Percentiles rank a stretch among this genome's conserved stretches.
Evolutionary conservation across 2,113 vertebrate species (phyloP).

Genomic region (Rhinoptilus africanus): DNA sequence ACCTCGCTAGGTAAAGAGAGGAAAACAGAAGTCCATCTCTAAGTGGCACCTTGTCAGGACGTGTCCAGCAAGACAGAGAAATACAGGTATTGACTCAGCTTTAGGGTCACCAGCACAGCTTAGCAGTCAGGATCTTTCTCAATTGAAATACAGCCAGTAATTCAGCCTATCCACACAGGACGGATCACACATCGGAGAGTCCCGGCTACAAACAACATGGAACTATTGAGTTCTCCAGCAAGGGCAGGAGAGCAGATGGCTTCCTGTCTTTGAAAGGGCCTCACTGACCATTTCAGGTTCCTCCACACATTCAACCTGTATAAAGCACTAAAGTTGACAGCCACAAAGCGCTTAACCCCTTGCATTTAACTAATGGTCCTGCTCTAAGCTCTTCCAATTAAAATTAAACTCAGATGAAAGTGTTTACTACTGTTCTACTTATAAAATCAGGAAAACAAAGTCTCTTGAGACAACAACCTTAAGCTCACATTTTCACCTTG

Average conservation of each 20-base stretch:
- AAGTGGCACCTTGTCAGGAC: background rate
- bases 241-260: fast-evolving
- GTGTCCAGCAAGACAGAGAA: background rate
- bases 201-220: background rate
- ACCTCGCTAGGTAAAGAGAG: background rate
- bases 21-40: background rate
- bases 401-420: background rate
- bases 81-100: background rate
- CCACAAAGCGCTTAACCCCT: background rate
- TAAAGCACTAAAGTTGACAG: background rate
- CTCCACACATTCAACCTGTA: background rate
- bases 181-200: fast-evolving
- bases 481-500: background rate
- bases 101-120: background rate
- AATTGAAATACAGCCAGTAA: background rate
- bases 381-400: background rate
- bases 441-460: background rate
- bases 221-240: background rate
- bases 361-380: background rate
- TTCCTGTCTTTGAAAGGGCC: background rate
- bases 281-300: background rate
- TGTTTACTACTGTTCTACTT: background rate
- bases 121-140: background rate
- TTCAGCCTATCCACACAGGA: background rate
- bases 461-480: fast-evolving